A percentile compares a stretch with the other conserved stretches of the same genome.
Conservation (phyloP, 2,888 invertebrate species). For the Neoascia interrupta region DNA sequence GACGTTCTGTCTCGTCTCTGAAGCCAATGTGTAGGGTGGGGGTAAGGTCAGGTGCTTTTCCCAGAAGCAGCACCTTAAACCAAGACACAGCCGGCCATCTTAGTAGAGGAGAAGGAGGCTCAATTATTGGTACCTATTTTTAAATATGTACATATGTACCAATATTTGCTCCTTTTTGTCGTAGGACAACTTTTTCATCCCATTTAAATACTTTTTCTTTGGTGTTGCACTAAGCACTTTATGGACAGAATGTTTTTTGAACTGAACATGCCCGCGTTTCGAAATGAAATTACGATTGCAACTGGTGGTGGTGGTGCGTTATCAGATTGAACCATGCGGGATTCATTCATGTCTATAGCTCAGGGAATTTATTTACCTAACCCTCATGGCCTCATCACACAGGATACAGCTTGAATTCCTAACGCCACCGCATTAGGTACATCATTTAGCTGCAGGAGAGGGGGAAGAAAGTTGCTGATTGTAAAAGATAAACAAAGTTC, state of each 20-base stretch:
- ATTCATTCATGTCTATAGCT: not conserved
- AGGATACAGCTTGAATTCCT: not conserved
- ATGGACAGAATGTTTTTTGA: too few relatives aligned
- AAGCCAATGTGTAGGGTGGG: not conserved
- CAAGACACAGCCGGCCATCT: too few relatives aligned
- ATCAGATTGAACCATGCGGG: not conserved
- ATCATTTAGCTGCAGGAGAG: not conserved
- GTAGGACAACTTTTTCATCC: too few relatives aligned
- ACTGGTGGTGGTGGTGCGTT: conserved; percentile 9
- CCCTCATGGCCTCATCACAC: not conserved
- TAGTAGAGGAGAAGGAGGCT: too few relatives aligned
- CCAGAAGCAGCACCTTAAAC: too few relatives aligned
- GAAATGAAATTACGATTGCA: conserved; percentile 15
- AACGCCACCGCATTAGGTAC: too few relatives aligned
- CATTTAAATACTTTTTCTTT: not conserved
- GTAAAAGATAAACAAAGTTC: conserved; percentile 26
- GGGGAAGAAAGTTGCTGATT: conserved; percentile 25
- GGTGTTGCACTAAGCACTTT: too few relatives aligned
- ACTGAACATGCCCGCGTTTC: too few relatives aligned
- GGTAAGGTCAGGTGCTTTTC: too few relatives aligned
- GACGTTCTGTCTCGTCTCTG: conserved; percentile 26
- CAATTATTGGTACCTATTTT: too few relatives aligned
- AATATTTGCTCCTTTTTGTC: too few relatives aligned
- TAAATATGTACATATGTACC: too few relatives aligned
- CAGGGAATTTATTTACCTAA: not conserved